Conservation (phyloP, 2,888 invertebrate genomes). For the Conus canariensis region DNA sequence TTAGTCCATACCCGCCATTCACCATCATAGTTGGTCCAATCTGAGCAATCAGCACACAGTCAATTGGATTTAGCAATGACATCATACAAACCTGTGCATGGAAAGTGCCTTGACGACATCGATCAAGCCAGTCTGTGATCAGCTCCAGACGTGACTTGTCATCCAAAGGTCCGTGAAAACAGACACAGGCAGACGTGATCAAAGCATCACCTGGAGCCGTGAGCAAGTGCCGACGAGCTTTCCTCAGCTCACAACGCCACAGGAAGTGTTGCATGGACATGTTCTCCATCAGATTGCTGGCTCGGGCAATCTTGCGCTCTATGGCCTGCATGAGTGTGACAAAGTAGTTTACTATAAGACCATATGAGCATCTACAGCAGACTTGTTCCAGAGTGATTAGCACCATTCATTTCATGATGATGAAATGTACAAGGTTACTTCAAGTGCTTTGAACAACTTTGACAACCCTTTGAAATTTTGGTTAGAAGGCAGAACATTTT, state of each 20-base stretch:
- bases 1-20: too few relatives aligned
- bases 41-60: too few relatives aligned
- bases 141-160: constrained; percentile 70
- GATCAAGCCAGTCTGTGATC: constrained; percentile 72
- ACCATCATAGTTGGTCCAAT: too few relatives aligned
- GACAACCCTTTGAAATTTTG: too few relatives aligned
- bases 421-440: too few relatives aligned
- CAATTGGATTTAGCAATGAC: too few relatives aligned
- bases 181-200: constrained; percentile 73
- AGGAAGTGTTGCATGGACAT: constrained; percentile 74
- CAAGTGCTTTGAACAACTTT: too few relatives aligned
- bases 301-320: constrained; percentile 71
- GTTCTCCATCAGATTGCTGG: constrained; percentile 75
- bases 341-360: neutral
- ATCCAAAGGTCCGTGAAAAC: constrained; percentile 76
- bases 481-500: too few relatives aligned
- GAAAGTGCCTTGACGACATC: constrained; percentile 68
- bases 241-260: constrained; percentile 74
- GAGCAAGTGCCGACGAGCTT: constrained; percentile 67
- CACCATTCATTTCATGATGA: too few relatives aligned
- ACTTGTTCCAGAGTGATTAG: too few relatives aligned
- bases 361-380: neutral
- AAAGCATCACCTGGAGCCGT: constrained; percentile 75
- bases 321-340: constrained; percentile 64
- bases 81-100: constrained; percentile 38